phyloP scores from a whole-genome alignment of 2,888 invertebrate species.

The Patella depressa region DNA sequence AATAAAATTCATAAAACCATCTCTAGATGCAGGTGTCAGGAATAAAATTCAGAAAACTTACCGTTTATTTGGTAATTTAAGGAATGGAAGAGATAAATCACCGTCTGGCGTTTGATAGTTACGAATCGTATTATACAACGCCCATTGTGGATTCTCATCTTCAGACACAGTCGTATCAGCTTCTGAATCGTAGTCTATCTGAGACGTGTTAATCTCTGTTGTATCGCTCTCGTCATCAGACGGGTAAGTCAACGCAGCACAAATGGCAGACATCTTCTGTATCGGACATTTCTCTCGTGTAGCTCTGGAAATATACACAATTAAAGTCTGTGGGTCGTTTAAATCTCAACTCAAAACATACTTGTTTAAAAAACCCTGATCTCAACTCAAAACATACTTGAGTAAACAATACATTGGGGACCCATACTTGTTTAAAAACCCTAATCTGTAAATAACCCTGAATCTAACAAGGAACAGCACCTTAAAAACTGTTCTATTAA shows the following conservation, averaged over 20 bases:
- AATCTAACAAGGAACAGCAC: too few species aligned
- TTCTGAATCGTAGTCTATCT: conserved; percentile 69
- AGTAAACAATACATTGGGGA: too few species aligned
- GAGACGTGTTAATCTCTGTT: conserved; percentile 34
- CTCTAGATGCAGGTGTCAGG: too few species aligned
- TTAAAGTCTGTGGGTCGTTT: not conserved
- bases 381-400: too few species aligned
- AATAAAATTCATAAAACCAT: conserved; percentile 12
- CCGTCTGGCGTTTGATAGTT: conserved; percentile 74
- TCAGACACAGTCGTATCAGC: conserved; percentile 63
- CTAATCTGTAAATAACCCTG: not conserved
- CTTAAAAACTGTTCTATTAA: too few species aligned
- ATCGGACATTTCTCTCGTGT: conserved; percentile 40
- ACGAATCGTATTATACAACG: conserved; percentile 86
- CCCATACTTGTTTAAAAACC: too few species aligned
- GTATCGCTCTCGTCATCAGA: conserved; percentile 49
- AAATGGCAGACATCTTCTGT: conserved; percentile 57
- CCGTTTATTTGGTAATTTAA: conserved; percentile 86
- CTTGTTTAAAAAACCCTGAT: not conserved
- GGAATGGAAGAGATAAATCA: conserved; percentile 90
- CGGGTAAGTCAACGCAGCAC: conserved; percentile 55
- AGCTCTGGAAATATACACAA: not conserved
- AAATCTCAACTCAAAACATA: not conserved
- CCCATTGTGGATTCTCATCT: conserved; percentile 82
- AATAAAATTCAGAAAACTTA: conserved; percentile 35